These are phyloP conservation scores for Brachionus rotundiformis DNA, from an alignment of 1,140 invertebrate genomes.

Conservation along the genomic window DNA sequence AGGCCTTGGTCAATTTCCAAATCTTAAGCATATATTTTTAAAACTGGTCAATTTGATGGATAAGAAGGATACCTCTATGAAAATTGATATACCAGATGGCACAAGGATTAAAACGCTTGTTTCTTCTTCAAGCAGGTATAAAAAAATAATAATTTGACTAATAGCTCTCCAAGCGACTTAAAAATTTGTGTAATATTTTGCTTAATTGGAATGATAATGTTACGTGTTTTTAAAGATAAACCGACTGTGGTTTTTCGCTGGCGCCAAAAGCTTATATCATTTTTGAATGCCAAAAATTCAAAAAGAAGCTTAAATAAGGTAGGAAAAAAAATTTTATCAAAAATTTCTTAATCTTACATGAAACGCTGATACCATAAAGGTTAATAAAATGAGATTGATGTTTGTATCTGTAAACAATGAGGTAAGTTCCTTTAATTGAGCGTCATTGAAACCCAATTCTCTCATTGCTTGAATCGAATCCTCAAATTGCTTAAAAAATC, in stretches of 20 bases:
- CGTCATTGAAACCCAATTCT: constrained; percentile 74
- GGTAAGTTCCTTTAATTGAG: constrained; percentile 94
- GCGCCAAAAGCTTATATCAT: constrained; percentile 92
- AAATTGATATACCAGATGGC: constrained; percentile 78
- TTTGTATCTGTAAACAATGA: constrained; percentile 93
- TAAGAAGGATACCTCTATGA: constrained; percentile 73
- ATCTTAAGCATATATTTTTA: constrained; percentile 68
- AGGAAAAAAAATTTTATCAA: no score
- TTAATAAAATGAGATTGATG: constrained; percentile 83
- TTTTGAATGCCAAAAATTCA: constrained; percentile 95
- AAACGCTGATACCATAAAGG: constrained; percentile 84
- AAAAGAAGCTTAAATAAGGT: constrained; percentile 78
- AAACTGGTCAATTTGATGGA: constrained; percentile 33
- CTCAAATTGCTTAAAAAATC: constrained; percentile 77
- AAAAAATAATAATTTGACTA: constrained; percentile 86
- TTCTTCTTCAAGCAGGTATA: constrained; percentile 88
- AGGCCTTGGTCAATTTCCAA: constrained; percentile 90
- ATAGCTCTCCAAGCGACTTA: constrained; percentile 85
- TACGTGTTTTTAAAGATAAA: constrained; percentile 76
- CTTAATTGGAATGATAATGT: background rate
- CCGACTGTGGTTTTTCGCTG: constrained; percentile 80
- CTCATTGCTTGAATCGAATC: constrained; percentile 74
- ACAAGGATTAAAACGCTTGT: constrained; percentile 85
- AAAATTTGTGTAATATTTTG: constrained; percentile 40
- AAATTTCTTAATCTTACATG: constrained; percentile 75